Conservation (phyloP, 2,888 invertebrate genomes). For the Drosophila hamatofila region DNA sequence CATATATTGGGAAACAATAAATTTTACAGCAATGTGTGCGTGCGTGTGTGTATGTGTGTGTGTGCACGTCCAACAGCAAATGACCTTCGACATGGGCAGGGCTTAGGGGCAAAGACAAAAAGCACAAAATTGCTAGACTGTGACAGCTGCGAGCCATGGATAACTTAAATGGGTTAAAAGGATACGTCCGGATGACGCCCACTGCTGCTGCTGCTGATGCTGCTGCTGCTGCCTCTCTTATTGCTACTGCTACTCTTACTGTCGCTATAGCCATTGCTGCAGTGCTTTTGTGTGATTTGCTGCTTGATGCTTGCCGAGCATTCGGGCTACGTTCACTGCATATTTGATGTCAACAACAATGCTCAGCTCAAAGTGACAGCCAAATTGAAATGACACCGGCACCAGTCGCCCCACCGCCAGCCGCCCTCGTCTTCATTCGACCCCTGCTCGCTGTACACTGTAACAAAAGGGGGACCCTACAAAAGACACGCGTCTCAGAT, state of each 20-base stretch:
- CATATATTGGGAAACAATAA: conserved; percentile 81
- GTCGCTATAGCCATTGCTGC: conserved; percentile 39
- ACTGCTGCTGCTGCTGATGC: conserved; percentile 15
- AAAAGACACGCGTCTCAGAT: not conserved
- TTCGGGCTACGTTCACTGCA: conserved; percentile 47
- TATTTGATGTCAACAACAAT: conserved; percentile 65
- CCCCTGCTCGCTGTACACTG: not conserved
- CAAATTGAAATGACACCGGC: conserved; percentile 57
- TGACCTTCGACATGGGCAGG: conserved; percentile 65
- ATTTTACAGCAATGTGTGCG: conserved; percentile 62
- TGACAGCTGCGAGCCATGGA: conserved; percentile 80
- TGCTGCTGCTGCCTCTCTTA: conserved; percentile 19
- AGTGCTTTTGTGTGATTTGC: conserved; percentile 61
- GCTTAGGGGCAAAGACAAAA: conserved; percentile 63
- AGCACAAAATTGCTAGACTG: conserved; percentile 78
- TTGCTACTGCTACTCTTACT: conserved; percentile 18
- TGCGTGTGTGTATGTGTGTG: conserved; percentile 20
- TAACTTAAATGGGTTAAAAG: conserved; percentile 79
- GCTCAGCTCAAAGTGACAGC: conserved; percentile 50
- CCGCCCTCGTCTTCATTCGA: not conserved
- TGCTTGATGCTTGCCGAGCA: conserved; percentile 50
- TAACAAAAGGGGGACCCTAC: conserved; percentile 14
- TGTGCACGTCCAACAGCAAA: conserved; percentile 58
- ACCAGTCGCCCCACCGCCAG: not conserved
- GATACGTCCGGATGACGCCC: conserved; percentile 57